Conservation (phyloP, 1,140 invertebrate genomes). For the Trichomalopsis sarcophagae region DNA sequence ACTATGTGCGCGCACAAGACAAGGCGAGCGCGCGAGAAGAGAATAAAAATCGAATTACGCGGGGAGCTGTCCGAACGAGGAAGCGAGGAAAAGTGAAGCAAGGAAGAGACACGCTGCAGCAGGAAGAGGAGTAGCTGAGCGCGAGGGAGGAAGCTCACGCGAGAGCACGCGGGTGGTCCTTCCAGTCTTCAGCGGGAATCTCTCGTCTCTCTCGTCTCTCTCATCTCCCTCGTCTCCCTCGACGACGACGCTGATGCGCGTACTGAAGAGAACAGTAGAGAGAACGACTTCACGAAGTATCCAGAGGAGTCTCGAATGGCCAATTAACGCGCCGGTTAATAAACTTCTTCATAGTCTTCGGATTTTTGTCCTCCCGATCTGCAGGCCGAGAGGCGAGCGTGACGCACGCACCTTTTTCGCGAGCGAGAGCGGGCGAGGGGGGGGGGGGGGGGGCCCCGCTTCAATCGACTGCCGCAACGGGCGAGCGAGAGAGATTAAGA, state of each 20-base stretch:
- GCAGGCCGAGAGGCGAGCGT: too few relatives aligned
- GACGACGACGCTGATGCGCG: not conserved
- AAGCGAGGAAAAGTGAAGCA: constrained; percentile 12
- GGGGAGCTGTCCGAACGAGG: not conserved
- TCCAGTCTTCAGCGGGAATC: too few relatives aligned
- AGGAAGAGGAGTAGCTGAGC: too few relatives aligned
- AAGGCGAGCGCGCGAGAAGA: not conserved
- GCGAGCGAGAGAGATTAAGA: constrained; percentile 6
- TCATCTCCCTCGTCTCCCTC: too few relatives aligned
- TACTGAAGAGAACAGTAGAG: constrained; percentile 54
- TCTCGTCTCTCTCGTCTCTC: too few relatives aligned
- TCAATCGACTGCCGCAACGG: too few relatives aligned
- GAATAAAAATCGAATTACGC: constrained; percentile 21
- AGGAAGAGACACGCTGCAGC: not conserved
- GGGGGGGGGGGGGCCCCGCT: too few relatives aligned
- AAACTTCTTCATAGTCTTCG: constrained; percentile 24
- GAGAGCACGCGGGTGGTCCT: constrained; percentile 19
- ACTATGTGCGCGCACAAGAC: too few relatives aligned
- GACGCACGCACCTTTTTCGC: too few relatives aligned
- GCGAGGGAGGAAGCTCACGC: constrained; percentile 19
- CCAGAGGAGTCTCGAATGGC: constrained; percentile 5
- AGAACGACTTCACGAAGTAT: not conserved
- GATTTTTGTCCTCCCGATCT: not conserved
- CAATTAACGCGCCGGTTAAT: constrained; percentile 37
- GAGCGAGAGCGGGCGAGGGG: too few relatives aligned